phyloP scores from a whole-genome alignment of 2,888 invertebrate genomes.

The Caprella mutica region DNA sequence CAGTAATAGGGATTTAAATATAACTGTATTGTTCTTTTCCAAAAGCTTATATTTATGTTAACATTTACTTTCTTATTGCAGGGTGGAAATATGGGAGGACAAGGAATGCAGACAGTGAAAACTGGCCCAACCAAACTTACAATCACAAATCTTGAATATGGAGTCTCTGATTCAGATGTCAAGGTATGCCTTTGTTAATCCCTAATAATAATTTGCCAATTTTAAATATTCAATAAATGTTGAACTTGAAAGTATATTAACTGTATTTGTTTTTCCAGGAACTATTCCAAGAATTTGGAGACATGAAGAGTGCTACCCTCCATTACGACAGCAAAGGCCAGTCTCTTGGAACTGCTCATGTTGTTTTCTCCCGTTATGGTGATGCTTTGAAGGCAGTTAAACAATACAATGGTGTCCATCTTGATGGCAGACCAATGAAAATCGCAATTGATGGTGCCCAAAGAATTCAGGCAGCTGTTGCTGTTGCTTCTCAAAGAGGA shows the following conservation, averaged over 20 bases:
- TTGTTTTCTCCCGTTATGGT: slow-evolving; percentile 78
- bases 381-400: slow-evolving; percentile 93
- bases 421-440: slow-evolving; percentile 90
- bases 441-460: slow-evolving; percentile 70
- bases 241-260: too few species aligned
- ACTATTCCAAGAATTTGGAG: slow-evolving; percentile 93
- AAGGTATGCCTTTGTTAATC: too few species aligned
- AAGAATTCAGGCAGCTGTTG: too few species aligned
- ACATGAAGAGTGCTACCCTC: slow-evolving; percentile 82
- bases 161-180: slow-evolving; percentile 92
- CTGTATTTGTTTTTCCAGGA: slow-evolving; percentile 48
- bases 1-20: too few species aligned
- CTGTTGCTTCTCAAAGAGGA: too few species aligned
- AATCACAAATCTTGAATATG: slow-evolving; percentile 93
- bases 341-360: slow-evolving; percentile 93
- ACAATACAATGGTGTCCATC: slow-evolving; percentile 92
- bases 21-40: too few species aligned
- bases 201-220: too few species aligned
- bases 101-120: slow-evolving; percentile 41
- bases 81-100: slow-evolving; percentile 51
- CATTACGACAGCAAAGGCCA: slow-evolving; percentile 95
- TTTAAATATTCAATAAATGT: too few species aligned
- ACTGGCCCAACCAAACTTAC: slow-evolving; percentile 72
- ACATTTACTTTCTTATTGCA: slow-evolving; percentile 49
- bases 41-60: too few species aligned